Percentiles rank a stretch among this genome's conserved stretches.
phyloP scores from a whole-genome alignment of 1,140 invertebrate species.

The Drosophila novamexicana region DNA sequence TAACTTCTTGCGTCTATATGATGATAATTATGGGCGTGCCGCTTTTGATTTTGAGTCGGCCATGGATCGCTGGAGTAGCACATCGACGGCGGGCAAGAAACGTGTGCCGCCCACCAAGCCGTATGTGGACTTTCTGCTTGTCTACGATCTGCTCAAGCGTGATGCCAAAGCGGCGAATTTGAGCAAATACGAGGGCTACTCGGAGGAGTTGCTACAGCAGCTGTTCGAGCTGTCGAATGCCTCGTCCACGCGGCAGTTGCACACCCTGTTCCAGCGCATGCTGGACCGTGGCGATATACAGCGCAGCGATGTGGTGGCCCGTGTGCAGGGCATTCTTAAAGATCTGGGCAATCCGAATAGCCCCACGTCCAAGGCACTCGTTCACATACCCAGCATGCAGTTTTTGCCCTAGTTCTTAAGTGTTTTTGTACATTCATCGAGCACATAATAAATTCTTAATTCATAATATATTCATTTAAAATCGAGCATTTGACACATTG shows the following conservation, averaged over 20 bases:
- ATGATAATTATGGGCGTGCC: constrained; percentile 80
- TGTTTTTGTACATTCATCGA: constrained; percentile 24
- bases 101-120: constrained; percentile 82
- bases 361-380: constrained; percentile 69
- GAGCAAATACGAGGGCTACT: constrained; percentile 81
- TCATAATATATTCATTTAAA: constrained; percentile 33
- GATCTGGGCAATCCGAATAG: constrained; percentile 79
- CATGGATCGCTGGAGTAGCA: constrained; percentile 78
- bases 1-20: constrained; percentile 81
- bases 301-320: constrained; percentile 77
- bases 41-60: constrained; percentile 73
- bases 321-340: constrained; percentile 76
- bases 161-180: constrained; percentile 82
- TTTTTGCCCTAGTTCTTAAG: constrained; percentile 71
- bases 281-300: constrained; percentile 74
- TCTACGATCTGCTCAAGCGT: constrained; percentile 83
- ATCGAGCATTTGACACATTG: constrained; percentile 61
- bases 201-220: constrained; percentile 71
- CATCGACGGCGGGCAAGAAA: constrained; percentile 82
- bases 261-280: constrained; percentile 77
- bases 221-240: constrained; percentile 65
- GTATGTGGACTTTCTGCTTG: constrained; percentile 80
- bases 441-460: constrained; percentile 40
- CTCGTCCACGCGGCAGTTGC: constrained; percentile 73
- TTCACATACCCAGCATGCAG: constrained; percentile 75